Percentiles rank a stretch among this genome's conserved stretches.
Conservation (phyloP, 2,113 vertebrate genomes). For the Nothobranchius furzeri region DNA sequence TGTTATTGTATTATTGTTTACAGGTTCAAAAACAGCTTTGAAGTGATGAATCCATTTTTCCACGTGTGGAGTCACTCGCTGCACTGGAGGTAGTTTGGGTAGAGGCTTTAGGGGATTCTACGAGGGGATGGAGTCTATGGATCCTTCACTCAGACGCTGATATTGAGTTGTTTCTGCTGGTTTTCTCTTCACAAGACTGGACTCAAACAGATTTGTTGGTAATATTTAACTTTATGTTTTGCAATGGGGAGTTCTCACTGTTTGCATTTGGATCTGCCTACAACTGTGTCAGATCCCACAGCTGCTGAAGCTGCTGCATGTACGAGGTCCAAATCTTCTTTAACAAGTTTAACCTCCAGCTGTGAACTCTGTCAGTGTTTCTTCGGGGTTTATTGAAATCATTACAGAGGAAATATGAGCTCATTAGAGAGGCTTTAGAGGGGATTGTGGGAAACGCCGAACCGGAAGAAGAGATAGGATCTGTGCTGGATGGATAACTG, state of each 20-base stretch:
- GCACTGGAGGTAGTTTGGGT: constrained; percentile 10
- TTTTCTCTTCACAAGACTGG: neutral
- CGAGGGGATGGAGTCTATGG: neutral
- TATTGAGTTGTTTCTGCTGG: constrained; percentile 9
- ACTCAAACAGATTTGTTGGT: neutral
- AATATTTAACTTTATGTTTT: too few relatives aligned
- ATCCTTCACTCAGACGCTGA: constrained; percentile 8
- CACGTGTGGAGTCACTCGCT: neutral
- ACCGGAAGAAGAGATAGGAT: constrained; percentile 7
- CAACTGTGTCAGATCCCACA: neutral
- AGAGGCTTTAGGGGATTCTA: constrained; percentile 3
- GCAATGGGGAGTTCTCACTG: neutral
- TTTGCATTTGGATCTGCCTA: neutral
- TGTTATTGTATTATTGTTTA: constrained; percentile 18
- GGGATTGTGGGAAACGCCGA: neutral
- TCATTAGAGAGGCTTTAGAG: neutral
- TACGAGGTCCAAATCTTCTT: neutral
- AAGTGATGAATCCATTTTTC: constrained; percentile 25
- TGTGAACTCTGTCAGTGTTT: neutral
- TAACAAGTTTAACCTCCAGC: neutral
- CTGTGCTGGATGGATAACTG: constrained; percentile 8
- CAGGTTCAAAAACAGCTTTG: constrained; percentile 19
- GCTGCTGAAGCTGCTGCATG: neutral
- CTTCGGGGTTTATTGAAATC: neutral
- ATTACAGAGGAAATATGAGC: neutral